Conservation (phyloP, 2,797 vertebrate genomes). For the Gambusia yucatana region DNA sequence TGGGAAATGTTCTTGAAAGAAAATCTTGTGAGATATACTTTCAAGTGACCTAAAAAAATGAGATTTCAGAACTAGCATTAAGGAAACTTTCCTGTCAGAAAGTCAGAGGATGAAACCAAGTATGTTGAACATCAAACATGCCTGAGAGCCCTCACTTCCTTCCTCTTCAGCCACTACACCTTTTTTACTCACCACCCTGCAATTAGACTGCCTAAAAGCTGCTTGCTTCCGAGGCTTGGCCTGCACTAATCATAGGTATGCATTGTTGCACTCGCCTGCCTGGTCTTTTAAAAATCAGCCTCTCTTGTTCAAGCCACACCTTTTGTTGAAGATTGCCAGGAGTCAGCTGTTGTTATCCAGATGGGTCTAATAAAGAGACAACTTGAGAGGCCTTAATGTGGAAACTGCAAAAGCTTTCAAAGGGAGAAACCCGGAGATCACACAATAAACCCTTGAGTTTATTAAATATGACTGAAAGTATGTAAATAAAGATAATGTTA, state of each 20-base stretch:
- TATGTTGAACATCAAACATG: slow-evolving; percentile 64
- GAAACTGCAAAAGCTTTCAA: slow-evolving; percentile 9
- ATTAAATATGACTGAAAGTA: slow-evolving; percentile 11
- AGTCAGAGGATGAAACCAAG: slow-evolving; percentile 17
- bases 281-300: slow-evolving; percentile 72
- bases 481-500: slow-evolving; percentile 24
- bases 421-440: not conserved
- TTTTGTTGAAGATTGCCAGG: slow-evolving; percentile 40
- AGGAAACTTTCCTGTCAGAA: slow-evolving; percentile 12
- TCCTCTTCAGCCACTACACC: slow-evolving; percentile 74
- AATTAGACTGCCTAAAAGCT: slow-evolving; percentile 80
- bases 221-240: slow-evolving; percentile 71
- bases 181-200: slow-evolving; percentile 76
- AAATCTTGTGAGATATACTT: slow-evolving; percentile 13
- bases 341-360: slow-evolving; percentile 29
- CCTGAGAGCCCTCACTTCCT: slow-evolving; percentile 76
- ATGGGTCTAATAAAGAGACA: slow-evolving; percentile 17
- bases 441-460: not conserved
- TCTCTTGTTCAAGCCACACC: slow-evolving; percentile 69
- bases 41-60: slow-evolving; percentile 21
- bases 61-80: slow-evolving; percentile 20
- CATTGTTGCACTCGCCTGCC: slow-evolving; percentile 75
- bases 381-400: slow-evolving; percentile 17
- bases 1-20: slow-evolving; percentile 35
- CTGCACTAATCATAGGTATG: slow-evolving; percentile 80